These are phyloP conservation scores for Aphyosemion australe DNA, from an alignment of 2,113 vertebrate species.

Conservation along the genomic window DNA sequence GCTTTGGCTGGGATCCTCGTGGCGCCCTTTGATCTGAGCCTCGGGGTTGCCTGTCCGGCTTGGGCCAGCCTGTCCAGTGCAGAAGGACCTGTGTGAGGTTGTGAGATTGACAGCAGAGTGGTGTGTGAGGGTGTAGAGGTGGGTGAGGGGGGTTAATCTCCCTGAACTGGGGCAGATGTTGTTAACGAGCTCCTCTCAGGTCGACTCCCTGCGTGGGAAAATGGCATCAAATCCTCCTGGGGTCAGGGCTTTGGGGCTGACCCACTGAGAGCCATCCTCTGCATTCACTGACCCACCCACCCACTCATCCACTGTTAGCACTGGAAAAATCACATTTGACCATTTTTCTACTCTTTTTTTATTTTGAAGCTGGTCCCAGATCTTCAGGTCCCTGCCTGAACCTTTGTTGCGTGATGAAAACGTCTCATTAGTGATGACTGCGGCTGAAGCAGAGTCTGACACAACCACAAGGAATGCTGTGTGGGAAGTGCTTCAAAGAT, in stretches of 20 bases:
- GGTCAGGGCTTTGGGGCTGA: constrained; percentile 81
- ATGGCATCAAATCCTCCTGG: constrained; percentile 82
- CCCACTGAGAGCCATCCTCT: constrained; percentile 75
- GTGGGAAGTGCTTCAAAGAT: constrained; percentile 74
- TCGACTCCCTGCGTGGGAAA: constrained; percentile 83
- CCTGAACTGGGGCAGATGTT: constrained; percentile 85
- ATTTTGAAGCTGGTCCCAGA: constrained; percentile 20
- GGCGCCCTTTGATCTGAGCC: constrained; percentile 42
- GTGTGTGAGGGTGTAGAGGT: constrained; percentile 57
- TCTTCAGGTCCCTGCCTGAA: constrained; percentile 34
- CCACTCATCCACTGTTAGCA: constrained; percentile 41
- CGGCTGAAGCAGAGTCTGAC: constrained; percentile 63
- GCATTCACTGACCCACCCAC: constrained; percentile 49
- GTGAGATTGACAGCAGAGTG: constrained; percentile 70
- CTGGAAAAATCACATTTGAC: constrained; percentile 60
- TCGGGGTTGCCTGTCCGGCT: constrained; percentile 34
- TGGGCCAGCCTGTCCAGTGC: constrained; percentile 60
- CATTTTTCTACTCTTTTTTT: constrained; percentile 9
- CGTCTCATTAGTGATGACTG: constrained; percentile 72
- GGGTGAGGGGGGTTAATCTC: constrained; percentile 78
- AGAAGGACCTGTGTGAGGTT: constrained; percentile 61
- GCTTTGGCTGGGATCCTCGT: constrained; percentile 48
- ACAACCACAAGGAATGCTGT: constrained; percentile 78
- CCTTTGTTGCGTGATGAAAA: constrained; percentile 62
- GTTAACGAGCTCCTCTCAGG: constrained; percentile 83